Conservation (phyloP, 2,888 invertebrate species). For the Tachina fera region DNA sequence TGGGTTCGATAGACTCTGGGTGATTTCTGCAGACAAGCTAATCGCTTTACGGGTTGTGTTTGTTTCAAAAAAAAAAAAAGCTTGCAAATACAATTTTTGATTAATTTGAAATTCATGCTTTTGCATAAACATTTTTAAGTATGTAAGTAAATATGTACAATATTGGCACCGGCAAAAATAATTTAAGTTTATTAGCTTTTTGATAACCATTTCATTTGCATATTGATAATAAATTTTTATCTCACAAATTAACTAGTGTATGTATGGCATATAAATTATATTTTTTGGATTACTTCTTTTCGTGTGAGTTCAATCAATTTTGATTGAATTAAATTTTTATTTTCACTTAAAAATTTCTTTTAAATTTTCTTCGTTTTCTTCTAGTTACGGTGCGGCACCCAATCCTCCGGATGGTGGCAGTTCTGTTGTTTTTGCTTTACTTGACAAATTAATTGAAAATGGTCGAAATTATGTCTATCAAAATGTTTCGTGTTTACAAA, state of each 20-base stretch:
- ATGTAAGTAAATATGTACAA: too few species aligned
- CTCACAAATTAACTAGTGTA: too few species aligned
- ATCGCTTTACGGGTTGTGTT: too few species aligned
- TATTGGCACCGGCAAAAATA: background rate
- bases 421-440: constrained; percentile 86
- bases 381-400: constrained; percentile 87
- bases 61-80: too few species aligned
- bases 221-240: too few species aligned
- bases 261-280: background rate
- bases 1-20: too few species aligned
- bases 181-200: background rate
- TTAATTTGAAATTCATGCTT: too few species aligned
- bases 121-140: background rate
- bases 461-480: constrained; percentile 88
- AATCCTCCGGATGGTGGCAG: constrained; percentile 85
- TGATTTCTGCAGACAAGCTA: too few species aligned
- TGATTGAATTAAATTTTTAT: background rate
- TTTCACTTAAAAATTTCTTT: constrained; percentile 40
- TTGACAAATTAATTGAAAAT: constrained; percentile 86
- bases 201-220: too few species aligned
- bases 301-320: too few species aligned
- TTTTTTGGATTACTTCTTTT: too few species aligned
- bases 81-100: too few species aligned
- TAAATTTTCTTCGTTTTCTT: constrained; percentile 17
- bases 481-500: constrained; percentile 87